Evolutionary conservation across 2,113 vertebrate species (phyloP), one percentile per base, ranked within the genome.

Genomic region (Zapus hudsonius): DNA sequence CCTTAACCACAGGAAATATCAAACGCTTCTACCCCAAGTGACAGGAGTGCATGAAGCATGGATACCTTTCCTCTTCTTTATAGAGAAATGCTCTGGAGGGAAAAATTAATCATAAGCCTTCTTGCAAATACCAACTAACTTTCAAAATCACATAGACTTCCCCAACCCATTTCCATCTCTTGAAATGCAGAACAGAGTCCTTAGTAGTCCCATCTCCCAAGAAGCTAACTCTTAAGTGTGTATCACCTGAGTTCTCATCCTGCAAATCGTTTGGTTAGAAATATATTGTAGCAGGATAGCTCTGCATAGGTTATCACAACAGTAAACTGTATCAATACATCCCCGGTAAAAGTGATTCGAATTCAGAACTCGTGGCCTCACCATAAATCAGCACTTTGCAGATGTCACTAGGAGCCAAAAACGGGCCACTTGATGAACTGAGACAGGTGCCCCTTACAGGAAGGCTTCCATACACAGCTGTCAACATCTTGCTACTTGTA

Each of bases 331-430:
- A 87, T 69, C 74, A 66, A 66, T 1, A 40, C n/a, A 73, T 31
- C 40, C 16, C 0, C 0, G 38, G 75, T 33, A 1, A n/a, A 38
- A 83, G 36, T 88, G 73, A 63, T 8, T 66, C 70, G 79, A 66
- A 90, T 92, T 88, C 86, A 79, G 88, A 33, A 66, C 74, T 63
- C 22, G 76, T 29, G n/a, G n/a, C 40, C 16, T 3, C 7, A 5
- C 29, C 55, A 23, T 73, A 72, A 78, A 94, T 78, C 91, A 73
- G 72, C 64, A 66, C 57, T 69, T 84, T 33, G 29, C 93, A 91
- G 95, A 80, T 94, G 87, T 89, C 80, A 33, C 67, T 22, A 36
- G 64, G 57, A 95, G 69, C 63, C 29, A 25, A n/a, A 59, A 10
- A 57, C n/a, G 57, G 36, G 94, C 40, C 52, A 64, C 33, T 13